These are phyloP conservation scores for Drosophila biarmipes DNA, from an alignment of 1,140 invertebrate genomes.

Conservation along the genomic window DNA sequence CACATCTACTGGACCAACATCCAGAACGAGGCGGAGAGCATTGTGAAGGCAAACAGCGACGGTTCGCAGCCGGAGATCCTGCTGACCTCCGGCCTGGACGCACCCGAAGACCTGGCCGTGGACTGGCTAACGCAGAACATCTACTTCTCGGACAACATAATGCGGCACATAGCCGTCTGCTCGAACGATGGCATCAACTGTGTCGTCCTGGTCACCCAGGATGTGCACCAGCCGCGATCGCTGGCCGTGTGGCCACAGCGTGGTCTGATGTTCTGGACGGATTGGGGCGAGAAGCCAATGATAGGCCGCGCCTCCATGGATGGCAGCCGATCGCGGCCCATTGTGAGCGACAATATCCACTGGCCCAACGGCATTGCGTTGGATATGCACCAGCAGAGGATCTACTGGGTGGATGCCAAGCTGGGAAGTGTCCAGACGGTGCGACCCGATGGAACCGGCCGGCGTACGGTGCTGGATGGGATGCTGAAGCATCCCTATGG, in stretches of 20 bases:
- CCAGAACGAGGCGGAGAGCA: conserved; percentile 87
- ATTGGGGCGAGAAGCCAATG: conserved; percentile 90
- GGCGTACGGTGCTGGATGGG: conserved; percentile 87
- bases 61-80: conserved; percentile 86
- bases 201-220: conserved; percentile 86
- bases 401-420: conserved; percentile 93
- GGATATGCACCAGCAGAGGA: conserved; percentile 92
- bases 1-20: conserved; percentile 92
- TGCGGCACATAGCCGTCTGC: conserved; percentile 91
- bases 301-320: conserved; percentile 95
- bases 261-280: conserved; percentile 93
- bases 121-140: conserved; percentile 92
- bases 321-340: conserved; percentile 87
- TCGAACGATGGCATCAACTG: conserved; percentile 87
- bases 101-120: conserved; percentile 90
- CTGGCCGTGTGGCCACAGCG: conserved; percentile 87
- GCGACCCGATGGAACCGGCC: conserved; percentile 89
- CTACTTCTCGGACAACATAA: conserved; percentile 91
- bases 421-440: conserved; percentile 90
- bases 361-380: conserved; percentile 96
- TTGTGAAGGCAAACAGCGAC: conserved; percentile 86
- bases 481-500: conserved; percentile 91
- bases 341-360: conserved; percentile 88
- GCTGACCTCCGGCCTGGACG: conserved; percentile 88
- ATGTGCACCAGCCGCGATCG: conserved; percentile 87